phyloP scores from a whole-genome alignment of 2,888 invertebrate species.

The Ichneumoninae sp. region DNA sequence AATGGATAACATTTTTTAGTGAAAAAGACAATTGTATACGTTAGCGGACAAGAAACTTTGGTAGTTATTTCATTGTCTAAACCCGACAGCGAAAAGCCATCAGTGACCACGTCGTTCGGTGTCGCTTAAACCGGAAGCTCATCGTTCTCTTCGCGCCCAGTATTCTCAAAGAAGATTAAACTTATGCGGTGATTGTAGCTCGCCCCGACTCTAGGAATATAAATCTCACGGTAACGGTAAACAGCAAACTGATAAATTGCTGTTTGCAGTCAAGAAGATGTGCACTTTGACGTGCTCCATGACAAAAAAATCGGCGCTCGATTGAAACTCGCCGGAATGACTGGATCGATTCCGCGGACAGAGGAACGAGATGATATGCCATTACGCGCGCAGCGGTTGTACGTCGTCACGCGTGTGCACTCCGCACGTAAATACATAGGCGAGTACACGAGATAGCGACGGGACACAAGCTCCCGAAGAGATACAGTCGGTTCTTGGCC shows the following conservation, averaged over 20 bases:
- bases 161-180: no score
- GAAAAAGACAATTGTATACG: no score
- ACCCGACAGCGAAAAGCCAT: no score
- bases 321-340: constrained; percentile 20
- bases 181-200: no score
- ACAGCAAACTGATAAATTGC: not conserved
- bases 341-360: constrained; percentile 15
- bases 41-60: no score
- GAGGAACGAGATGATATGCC: constrained; percentile 22
- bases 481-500: constrained; percentile 16
- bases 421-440: constrained; percentile 18
- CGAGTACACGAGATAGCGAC: constrained; percentile 22
- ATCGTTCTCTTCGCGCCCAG: no score
- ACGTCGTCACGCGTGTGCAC: constrained; percentile 6
- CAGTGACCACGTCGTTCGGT: no score
- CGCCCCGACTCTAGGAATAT: not conserved
- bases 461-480: constrained; percentile 7
- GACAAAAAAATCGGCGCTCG: not conserved
- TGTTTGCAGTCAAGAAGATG: not conserved
- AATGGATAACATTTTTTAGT: no score
- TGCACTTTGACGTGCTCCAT: not conserved
- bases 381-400: constrained; percentile 20
- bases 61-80: no score
- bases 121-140: no score
- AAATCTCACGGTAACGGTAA: not conserved